These are phyloP conservation scores for Plecotus auritus DNA, from an alignment of 2,113 vertebrate genomes.

Conservation along the genomic window DNA sequence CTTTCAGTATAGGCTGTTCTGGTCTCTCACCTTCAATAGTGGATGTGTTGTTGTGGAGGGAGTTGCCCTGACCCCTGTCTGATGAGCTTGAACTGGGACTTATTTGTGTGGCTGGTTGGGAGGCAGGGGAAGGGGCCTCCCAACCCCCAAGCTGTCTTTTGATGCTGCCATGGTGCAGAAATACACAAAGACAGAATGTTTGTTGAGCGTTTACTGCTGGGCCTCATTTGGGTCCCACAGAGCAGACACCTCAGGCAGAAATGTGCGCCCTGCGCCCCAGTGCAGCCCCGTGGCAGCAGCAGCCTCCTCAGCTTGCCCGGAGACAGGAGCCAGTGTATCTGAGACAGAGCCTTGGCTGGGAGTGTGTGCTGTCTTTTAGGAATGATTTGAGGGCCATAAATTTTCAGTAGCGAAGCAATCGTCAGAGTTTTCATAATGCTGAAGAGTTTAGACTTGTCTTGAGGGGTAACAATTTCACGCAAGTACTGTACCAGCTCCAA, in stretches of 20 bases:
- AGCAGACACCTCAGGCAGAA: not conserved
- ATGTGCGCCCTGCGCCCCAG: fast-evolving
- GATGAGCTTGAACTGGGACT: not conserved
- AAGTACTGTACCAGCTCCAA: constrained; percentile 79
- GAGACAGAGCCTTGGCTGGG: constrained; percentile 87
- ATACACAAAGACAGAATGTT: not conserved
- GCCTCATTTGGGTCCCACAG: not conserved
- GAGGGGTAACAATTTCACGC: constrained; percentile 84
- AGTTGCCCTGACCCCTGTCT: fast-evolving
- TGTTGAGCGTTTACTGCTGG: fast-evolving
- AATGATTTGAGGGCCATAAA: constrained; percentile 90
- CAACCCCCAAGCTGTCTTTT: not conserved
- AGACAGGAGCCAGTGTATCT: constrained; percentile 78
- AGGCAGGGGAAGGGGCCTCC: not conserved
- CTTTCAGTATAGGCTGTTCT: not conserved
- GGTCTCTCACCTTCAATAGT: not conserved
- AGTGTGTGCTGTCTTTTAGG: constrained; percentile 88
- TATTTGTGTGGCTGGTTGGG: not conserved
- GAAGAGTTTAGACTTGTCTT: constrained; percentile 92
- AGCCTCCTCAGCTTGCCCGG: not conserved
- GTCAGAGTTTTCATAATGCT: constrained; percentile 83
- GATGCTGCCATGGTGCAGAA: not conserved
- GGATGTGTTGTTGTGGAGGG: not conserved
- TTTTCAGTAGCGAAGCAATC: constrained; percentile 86
- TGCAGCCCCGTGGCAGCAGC: not conserved